phyloP scores from a whole-genome alignment of 2,888 invertebrate species.

The Amaurobius ferox region DNA sequence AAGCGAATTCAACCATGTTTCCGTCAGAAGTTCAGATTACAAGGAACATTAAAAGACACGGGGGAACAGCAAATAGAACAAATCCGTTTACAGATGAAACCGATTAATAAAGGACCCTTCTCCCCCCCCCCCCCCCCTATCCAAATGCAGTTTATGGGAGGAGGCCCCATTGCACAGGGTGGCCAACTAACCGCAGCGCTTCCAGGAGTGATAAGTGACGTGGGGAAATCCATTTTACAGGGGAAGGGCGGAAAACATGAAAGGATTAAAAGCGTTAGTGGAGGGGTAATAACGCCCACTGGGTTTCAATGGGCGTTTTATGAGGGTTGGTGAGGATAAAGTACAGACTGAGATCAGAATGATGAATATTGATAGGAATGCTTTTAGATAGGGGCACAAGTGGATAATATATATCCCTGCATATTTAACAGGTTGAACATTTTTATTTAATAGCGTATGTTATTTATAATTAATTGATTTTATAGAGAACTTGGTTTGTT shows the following conservation, averaged over 20 bases:
- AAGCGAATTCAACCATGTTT: no score
- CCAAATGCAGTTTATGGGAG: neutral
- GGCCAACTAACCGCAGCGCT: slow-evolving; percentile 19
- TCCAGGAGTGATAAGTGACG: neutral
- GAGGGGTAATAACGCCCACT: slow-evolving; percentile 33
- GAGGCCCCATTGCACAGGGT: neutral
- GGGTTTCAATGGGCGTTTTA: slow-evolving; percentile 32
- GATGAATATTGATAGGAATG: slow-evolving; percentile 1
- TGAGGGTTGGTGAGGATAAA: neutral
- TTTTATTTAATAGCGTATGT: no score
- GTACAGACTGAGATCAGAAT: neutral
- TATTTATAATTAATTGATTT: no score
- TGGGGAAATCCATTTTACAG: slow-evolving; percentile 12
- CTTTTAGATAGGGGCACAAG: neutral
- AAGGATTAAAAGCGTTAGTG: slow-evolving; percentile 21
- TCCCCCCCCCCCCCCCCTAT: no score
- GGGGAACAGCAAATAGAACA: neutral
- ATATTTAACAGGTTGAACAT: neutral
- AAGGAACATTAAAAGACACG: neutral
- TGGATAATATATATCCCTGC: neutral
- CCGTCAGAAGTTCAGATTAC: no score
- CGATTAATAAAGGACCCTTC: neutral
- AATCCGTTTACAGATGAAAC: slow-evolving; percentile 13
- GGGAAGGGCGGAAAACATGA: slow-evolving; percentile 13
- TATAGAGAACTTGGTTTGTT: no score